Conservation (phyloP, 2,888 invertebrate species). For the Ecdyonurus torrentis region DNA sequence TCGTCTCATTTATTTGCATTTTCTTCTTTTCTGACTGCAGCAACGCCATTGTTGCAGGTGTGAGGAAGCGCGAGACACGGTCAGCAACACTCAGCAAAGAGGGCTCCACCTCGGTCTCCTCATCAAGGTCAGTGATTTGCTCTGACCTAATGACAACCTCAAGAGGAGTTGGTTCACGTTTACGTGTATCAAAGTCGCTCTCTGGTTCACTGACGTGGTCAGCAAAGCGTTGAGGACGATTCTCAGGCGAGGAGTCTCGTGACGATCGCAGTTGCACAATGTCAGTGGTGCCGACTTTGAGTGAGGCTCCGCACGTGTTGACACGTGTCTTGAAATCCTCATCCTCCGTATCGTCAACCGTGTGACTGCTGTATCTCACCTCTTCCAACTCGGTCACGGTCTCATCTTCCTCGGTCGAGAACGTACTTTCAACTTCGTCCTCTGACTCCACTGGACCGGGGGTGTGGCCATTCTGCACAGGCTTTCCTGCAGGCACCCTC, state of each 20-base stretch:
- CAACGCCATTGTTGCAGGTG: neutral
- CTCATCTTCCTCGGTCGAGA: neutral
- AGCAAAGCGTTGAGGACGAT: constrained; percentile 35
- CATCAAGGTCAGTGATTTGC: constrained; percentile 21
- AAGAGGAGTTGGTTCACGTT: neutral
- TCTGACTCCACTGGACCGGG: neutral
- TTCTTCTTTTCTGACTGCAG: neutral
- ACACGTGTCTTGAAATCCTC: neutral
- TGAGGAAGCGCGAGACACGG: constrained; percentile 25
- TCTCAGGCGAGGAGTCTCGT: constrained; percentile 8
- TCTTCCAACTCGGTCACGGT: neutral
- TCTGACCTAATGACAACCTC: constrained; percentile 9
- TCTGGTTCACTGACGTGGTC: constrained; percentile 60
- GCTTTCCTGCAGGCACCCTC: neutral
- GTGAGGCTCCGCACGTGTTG: neutral
- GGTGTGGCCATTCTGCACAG: neutral
- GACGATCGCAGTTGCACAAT: neutral
- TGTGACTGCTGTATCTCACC: neutral
- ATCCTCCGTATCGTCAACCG: neutral
- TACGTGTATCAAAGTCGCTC: constrained; percentile 28
- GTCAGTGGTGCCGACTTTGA: neutral
- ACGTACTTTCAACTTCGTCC: neutral
- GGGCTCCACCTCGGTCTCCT: constrained; percentile 14
- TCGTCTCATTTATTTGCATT: neutral
- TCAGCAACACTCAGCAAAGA: constrained; percentile 9